Conservation (phyloP, 1,140 invertebrate species). For the Aleiodes sp. region DNA sequence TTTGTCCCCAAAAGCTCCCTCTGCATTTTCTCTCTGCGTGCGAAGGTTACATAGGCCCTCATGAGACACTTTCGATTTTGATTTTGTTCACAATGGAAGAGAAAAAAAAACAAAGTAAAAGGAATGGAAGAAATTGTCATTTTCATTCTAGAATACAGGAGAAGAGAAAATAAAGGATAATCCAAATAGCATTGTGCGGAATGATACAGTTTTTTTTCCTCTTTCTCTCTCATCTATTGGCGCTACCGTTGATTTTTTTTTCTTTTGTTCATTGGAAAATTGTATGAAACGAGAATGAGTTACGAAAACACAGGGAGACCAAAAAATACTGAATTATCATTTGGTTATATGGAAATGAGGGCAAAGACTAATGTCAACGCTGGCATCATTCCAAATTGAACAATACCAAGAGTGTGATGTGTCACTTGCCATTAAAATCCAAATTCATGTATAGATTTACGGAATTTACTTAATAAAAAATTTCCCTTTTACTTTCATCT, state of each 20-base stretch:
- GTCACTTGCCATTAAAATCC: slow-evolving; percentile 32
- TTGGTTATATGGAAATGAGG: slow-evolving; percentile 31
- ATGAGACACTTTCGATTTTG: slow-evolving; percentile 20
- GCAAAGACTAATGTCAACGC: slow-evolving; percentile 50
- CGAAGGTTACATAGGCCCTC: background rate
- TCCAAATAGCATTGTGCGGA: background rate
- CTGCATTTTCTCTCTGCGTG: slow-evolving; percentile 3
- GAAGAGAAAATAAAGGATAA: background rate
- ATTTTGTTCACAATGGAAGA: background rate
- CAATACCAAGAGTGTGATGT: slow-evolving; percentile 19
- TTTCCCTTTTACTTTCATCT: background rate
- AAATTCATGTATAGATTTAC: slow-evolving; percentile 31
- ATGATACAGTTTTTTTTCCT: background rate
- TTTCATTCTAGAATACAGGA: background rate
- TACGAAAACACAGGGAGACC: background rate
- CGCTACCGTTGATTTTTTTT: too few relatives aligned
- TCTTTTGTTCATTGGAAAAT: background rate
- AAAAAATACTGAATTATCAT: slow-evolving; percentile 8
- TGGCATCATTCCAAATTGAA: slow-evolving; percentile 52
- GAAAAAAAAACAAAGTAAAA: background rate
- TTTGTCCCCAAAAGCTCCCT: background rate
- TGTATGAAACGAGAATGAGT: background rate
- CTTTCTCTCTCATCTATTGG: too few relatives aligned
- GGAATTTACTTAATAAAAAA: background rate
- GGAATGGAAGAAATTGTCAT: background rate